phyloP scores from a whole-genome alignment of 2,113 vertebrate species.

The Nycticorax nycticorax region DNA sequence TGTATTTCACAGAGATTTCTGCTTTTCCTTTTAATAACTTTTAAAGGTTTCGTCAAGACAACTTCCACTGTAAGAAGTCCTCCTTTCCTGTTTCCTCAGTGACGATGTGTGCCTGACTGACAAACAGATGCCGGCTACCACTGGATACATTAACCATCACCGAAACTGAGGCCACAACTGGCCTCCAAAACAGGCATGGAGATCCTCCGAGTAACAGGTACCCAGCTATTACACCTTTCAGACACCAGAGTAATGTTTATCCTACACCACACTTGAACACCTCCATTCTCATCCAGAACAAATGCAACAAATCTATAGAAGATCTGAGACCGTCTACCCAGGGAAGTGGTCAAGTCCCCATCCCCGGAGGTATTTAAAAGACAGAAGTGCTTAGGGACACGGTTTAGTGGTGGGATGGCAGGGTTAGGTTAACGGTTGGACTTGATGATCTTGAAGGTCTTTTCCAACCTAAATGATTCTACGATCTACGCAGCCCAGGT shows the following conservation, averaged over 20 bases:
- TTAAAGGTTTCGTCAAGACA: not conserved
- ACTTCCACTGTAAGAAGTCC: not conserved
- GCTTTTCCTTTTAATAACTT: not conserved
- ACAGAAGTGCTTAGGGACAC: too few species aligned
- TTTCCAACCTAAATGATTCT: too few species aligned
- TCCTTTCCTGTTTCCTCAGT: not conserved
- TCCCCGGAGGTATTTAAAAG: too few species aligned
- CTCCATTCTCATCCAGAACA: not conserved
- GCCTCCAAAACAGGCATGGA: not conserved
- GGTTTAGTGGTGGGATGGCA: too few species aligned
- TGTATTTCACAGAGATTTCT: not conserved
- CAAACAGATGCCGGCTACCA: not conserved
- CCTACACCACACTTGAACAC: rapidly evolving
- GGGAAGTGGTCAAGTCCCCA: too few species aligned
- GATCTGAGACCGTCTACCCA: not conserved
- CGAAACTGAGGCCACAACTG: not conserved
- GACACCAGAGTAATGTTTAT: not conserved
- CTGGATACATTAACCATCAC: not conserved
- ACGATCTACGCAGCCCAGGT: not conserved
- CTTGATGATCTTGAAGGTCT: too few species aligned
- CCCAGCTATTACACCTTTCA: not conserved
- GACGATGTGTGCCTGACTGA: not conserved
- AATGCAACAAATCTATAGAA: not conserved
- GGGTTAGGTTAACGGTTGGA: too few species aligned
- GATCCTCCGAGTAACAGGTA: not conserved